Percentiles rank a stretch among this genome's conserved stretches.
These are phyloP conservation scores for Pyrgilauda ruficollis DNA, from an alignment of 2,113 vertebrate genomes.

Conservation along the genomic window DNA sequence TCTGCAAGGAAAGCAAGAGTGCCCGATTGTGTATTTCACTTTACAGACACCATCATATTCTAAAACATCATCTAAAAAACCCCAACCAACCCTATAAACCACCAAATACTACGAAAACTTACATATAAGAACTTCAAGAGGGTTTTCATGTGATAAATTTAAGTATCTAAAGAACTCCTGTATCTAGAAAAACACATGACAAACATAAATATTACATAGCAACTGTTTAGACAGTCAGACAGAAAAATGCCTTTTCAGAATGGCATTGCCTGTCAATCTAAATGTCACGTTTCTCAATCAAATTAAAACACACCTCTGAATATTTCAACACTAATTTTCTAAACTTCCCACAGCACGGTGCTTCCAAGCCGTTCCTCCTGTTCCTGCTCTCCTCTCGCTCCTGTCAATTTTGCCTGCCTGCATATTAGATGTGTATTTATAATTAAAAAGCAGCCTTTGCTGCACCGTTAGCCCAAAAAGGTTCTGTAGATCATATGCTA, in stretches of 20 bases:
- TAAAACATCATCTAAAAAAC: not conserved
- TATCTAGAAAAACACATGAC: not conserved
- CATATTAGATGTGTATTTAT: conserved; percentile 13
- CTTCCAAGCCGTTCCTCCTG: not conserved
- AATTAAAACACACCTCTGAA: not conserved
- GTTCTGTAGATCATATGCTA: not conserved
- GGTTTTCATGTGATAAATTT: not conserved
- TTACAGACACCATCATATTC: not conserved
- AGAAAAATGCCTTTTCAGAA: not conserved
- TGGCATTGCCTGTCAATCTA: not conserved
- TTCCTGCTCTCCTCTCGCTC: not conserved
- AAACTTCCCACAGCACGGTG: not conserved
- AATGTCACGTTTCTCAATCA: not conserved
- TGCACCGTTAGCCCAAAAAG: not conserved
- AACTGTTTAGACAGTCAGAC: not conserved
- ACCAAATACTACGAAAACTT: not conserved
- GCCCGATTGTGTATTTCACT: not conserved
- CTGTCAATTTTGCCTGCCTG: not conserved
- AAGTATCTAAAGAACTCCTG: not conserved
- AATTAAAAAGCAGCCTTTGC: conserved; percentile 23
- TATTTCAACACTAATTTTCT: not conserved
- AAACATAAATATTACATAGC: not conserved
- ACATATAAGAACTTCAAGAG: not conserved
- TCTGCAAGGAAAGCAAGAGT: not conserved
- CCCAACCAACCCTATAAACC: not conserved